Conservation (phyloP, 2,113 vertebrate genomes). For the Ptyas mucosa region DNA sequence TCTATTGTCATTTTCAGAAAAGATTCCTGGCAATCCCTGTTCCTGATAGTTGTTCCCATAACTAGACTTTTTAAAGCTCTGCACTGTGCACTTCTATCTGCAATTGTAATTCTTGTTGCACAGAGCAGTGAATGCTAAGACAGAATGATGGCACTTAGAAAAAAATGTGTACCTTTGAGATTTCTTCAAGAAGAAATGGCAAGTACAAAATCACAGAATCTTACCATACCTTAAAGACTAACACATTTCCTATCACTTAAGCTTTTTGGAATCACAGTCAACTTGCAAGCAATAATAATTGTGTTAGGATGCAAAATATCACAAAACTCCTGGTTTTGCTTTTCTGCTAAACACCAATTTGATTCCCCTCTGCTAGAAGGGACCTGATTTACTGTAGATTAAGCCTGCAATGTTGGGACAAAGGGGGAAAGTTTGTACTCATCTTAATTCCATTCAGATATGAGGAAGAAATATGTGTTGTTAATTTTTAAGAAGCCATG, state of each 20-base stretch:
- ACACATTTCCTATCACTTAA: neutral
- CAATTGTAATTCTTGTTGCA: neutral
- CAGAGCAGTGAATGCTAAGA: neutral
- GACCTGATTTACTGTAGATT: neutral
- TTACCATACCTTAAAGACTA: neutral
- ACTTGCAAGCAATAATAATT: neutral
- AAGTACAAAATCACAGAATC: neutral
- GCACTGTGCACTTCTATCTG: neutral
- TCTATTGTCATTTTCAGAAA: neutral
- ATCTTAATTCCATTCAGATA: neutral
- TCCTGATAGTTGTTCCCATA: neutral
- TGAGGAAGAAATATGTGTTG: neutral
- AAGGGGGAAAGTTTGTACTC: no score
- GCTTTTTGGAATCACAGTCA: neutral
- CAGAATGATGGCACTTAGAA: neutral
- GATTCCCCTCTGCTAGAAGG: neutral
- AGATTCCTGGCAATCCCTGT: neutral
- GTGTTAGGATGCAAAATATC: neutral
- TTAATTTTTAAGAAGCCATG: neutral
- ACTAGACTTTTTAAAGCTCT: neutral
- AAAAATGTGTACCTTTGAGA: neutral
- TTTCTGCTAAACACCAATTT: neutral
- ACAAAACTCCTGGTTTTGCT: neutral
- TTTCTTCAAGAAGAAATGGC: neutral
- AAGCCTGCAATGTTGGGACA: neutral